Evolutionary conservation across 1,140 invertebrate genomes (phyloP).

Genomic region (Drosophila tsacasi): DNA sequence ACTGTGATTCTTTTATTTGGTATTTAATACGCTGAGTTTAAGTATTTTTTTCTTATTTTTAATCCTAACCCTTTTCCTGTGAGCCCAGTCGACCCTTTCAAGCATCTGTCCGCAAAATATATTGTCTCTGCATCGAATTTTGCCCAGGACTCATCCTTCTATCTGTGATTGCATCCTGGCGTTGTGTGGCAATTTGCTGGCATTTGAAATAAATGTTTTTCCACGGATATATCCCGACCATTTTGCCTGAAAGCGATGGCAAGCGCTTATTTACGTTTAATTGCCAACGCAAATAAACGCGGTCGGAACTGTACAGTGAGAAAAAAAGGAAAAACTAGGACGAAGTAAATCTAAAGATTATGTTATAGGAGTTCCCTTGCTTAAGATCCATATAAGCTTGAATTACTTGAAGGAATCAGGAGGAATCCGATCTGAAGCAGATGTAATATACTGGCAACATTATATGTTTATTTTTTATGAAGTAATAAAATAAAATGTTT

Average conservation of each 20-base stretch:
- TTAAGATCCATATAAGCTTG: no score
- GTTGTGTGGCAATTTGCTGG: slow-evolving; percentile 44
- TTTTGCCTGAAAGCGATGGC: slow-evolving; percentile 36
- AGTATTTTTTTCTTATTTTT: background rate
- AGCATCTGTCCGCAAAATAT: slow-evolving; percentile 31
- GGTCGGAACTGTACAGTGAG: slow-evolving; percentile 4
- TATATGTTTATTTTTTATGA: background rate
- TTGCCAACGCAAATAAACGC: slow-evolving; percentile 63
- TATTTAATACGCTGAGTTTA: background rate
- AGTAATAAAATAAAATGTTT: no score
- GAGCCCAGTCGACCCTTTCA: slow-evolving; percentile 15
- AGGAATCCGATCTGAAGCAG: no score
- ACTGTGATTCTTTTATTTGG: no score
- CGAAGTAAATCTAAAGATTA: background rate
- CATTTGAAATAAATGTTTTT: slow-evolving; percentile 42
- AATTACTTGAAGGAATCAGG: no score
- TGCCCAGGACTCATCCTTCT: slow-evolving; percentile 10
- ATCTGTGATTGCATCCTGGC: slow-evolving; percentile 11
- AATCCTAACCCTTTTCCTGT: slow-evolving; percentile 9
- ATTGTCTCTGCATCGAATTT: slow-evolving; percentile 5
- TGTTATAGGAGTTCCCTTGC: no score
- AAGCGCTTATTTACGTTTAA: slow-evolving; percentile 69
- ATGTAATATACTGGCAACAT: no score
- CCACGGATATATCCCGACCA: slow-evolving; percentile 23
- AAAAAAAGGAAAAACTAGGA: background rate